These are phyloP conservation scores for Macrophya annulata DNA, from an alignment of 2,888 invertebrate genomes.

Conservation along the genomic window DNA sequence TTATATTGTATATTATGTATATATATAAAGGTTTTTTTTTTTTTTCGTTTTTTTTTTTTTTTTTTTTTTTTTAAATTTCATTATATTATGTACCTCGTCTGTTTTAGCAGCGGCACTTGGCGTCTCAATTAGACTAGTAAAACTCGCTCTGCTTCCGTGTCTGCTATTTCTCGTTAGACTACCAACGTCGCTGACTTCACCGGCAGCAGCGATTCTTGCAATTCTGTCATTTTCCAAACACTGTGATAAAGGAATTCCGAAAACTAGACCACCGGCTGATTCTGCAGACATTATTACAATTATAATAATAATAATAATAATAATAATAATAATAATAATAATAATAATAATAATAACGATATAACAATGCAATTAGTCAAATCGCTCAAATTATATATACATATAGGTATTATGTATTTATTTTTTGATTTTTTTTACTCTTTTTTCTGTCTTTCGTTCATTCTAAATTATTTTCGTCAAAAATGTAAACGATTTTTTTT, in stretches of 20 bases:
- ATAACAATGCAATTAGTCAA: neutral
- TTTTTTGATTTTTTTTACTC: too few species aligned
- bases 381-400: neutral
- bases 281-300: conserved; percentile 70
- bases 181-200: conserved; percentile 73
- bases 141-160: conserved; percentile 87
- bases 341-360: neutral
- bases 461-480: too few species aligned
- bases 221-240: conserved; percentile 91
- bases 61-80: neutral
- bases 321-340: neutral
- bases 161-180: conserved; percentile 79
- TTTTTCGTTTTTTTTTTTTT: neutral
- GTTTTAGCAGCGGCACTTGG: conserved; percentile 76
- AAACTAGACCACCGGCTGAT: conserved; percentile 85
- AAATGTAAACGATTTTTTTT: too few species aligned
- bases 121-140: conserved; percentile 86
- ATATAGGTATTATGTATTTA: too few species aligned
- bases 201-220: conserved; percentile 78
- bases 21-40: too few species aligned
- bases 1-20: neutral
- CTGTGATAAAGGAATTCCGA: conserved; percentile 91
- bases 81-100: conserved; percentile 81
- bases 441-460: too few species aligned
- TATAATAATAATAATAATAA: neutral